A percentile compares a stretch with the other conserved stretches of the same genome.
phyloP scores from a whole-genome alignment of 2,888 invertebrate species.

The Blera fallax region DNA sequence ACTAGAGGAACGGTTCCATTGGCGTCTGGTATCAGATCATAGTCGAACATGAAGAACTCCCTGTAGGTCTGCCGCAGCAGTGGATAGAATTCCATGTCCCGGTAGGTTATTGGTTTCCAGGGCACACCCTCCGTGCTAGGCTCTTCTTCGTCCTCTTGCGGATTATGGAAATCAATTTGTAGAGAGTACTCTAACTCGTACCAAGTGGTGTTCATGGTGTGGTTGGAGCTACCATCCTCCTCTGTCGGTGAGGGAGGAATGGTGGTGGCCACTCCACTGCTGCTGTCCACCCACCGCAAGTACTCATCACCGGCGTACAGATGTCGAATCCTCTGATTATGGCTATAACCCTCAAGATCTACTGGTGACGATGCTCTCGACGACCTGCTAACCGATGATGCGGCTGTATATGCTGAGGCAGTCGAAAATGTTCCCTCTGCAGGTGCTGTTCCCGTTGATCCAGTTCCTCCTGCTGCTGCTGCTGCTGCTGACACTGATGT shows the following conservation, averaged over 20 bases:
- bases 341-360: conserved; percentile 55
- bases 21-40: conserved; percentile 86
- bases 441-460: conserved; percentile 11
- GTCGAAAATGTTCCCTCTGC: conserved; percentile 40
- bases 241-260: conserved; percentile 25
- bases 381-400: conserved; percentile 62
- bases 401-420: conserved; percentile 36
- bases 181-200: conserved; percentile 76
- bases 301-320: conserved; percentile 61
- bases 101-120: conserved; percentile 76
- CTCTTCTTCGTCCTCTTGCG: conserved; percentile 64
- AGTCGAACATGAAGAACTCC: conserved; percentile 90
- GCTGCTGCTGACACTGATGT: conserved; percentile 9
- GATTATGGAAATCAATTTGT: conserved; percentile 77
- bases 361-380: conserved; percentile 58
- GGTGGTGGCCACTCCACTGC: conserved; percentile 33
- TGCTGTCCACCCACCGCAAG: conserved; percentile 59
- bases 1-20: conserved; percentile 86
- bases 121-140: conserved; percentile 22
- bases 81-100: conserved; percentile 79
- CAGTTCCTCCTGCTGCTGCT: conserved; percentile 11
- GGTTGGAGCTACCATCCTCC: conserved; percentile 30
- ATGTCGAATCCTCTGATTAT: conserved; percentile 65
- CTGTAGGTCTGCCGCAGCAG: conserved; percentile 85
- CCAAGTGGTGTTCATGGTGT: conserved; percentile 49